These are phyloP conservation scores for Drosophila cardini DNA, from an alignment of 1,140 invertebrate species.

Conservation along the genomic window DNA sequence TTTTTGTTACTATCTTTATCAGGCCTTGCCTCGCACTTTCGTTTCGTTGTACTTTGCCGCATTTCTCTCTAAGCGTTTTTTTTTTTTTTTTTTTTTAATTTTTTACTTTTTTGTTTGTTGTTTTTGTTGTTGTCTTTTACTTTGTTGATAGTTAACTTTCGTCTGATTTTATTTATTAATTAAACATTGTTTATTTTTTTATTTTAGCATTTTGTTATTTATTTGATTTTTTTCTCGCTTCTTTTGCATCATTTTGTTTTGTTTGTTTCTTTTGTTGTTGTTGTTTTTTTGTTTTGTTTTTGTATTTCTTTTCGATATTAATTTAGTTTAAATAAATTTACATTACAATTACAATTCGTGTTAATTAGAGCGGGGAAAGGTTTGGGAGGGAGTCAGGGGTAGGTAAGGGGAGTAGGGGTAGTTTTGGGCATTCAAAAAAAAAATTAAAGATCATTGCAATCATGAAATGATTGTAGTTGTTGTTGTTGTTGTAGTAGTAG, in stretches of 20 bases:
- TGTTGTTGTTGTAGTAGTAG: too few relatives aligned
- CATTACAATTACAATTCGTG: conserved; percentile 51
- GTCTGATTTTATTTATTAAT: conserved; percentile 37
- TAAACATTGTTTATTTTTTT: conserved; percentile 33
- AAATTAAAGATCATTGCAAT: conserved; percentile 31
- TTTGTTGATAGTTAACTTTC: conserved; percentile 71
- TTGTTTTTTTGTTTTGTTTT: conserved; percentile 44
- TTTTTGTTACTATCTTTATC: neutral
- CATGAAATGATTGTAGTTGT: conserved; percentile 23
- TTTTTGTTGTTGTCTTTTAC: conserved; percentile 13
- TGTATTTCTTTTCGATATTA: conserved; percentile 51
- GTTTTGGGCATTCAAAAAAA: conserved; percentile 24
- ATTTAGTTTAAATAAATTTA: conserved; percentile 58
- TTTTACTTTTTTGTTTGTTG: conserved; percentile 5
- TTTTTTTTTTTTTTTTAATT: neutral
- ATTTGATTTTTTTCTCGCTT: conserved; percentile 52
- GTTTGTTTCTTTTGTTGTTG: conserved; percentile 52
- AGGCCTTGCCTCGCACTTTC: conserved; percentile 28
- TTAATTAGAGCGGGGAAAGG: conserved; percentile 13
- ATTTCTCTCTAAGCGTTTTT: conserved; percentile 37
- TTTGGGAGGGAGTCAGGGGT: neutral
- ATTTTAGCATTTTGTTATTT: conserved; percentile 51
- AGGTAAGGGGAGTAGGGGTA: neutral
- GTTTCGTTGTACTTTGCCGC: conserved; percentile 68
- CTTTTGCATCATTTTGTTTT: conserved; percentile 32